A percentile compares a stretch with the other conserved stretches of the same genome.
phyloP scores from a whole-genome alignment of 2,888 invertebrate species.

The Corbicula japonica region DNA sequence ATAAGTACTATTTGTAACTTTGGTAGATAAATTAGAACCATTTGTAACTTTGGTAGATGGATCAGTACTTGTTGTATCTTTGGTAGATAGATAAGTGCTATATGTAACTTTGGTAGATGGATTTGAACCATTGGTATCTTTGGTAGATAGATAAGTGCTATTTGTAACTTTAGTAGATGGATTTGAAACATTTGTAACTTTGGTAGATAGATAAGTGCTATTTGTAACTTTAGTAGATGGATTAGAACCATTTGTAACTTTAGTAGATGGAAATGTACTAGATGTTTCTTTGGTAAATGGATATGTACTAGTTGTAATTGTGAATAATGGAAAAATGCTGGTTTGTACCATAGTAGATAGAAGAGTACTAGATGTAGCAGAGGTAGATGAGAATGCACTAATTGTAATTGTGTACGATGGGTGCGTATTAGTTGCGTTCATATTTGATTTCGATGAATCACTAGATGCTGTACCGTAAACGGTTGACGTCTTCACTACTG shows the following conservation, averaged over 20 bases:
- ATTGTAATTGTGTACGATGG: background rate
- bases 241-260: background rate
- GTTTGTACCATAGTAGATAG: too few species aligned
- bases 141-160: background rate
- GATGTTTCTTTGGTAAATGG: background rate
- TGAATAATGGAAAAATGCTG: too few species aligned
- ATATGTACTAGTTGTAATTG: too few species aligned
- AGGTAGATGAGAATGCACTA: too few species aligned
- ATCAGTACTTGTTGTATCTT: background rate
- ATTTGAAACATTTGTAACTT: background rate
- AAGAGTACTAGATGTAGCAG: too few species aligned
- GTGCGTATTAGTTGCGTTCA: background rate
- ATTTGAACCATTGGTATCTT: background rate
- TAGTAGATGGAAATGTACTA: background rate
- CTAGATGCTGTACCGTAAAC: too few species aligned
- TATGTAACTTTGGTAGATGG: background rate
- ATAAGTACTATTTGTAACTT: too few species aligned
- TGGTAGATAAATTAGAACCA: too few species aligned
- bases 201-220: background rate
- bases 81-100: background rate
- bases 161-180: background rate
- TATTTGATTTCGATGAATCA: background rate
- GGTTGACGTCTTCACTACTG: too few species aligned
- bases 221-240: background rate
- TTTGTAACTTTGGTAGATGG: background rate